These are phyloP conservation scores for Linnaemya tessellans DNA, from an alignment of 2,888 invertebrate genomes.

Conservation along the genomic window DNA sequence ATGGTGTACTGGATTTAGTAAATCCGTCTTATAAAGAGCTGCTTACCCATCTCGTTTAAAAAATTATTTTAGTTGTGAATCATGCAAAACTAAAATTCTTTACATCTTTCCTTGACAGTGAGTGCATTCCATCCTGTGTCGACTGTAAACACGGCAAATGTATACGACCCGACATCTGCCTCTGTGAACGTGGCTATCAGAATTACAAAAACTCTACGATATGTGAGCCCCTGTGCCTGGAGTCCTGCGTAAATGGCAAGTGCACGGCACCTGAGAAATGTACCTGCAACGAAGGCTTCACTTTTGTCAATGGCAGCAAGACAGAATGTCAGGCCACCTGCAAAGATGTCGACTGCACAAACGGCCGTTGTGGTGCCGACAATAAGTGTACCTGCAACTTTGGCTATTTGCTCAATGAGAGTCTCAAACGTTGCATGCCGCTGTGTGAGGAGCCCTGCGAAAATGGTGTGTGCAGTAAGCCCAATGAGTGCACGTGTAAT, in stretches of 20 bases:
- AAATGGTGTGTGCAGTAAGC: conserved; percentile 82
- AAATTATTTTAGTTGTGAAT: too few species aligned
- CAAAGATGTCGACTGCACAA: conserved; percentile 78
- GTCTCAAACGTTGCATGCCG: conserved; percentile 76
- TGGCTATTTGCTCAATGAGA: conserved; percentile 81
- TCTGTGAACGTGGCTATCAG: conserved; percentile 78
- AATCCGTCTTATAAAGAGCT: too few species aligned
- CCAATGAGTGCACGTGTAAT: conserved; percentile 84
- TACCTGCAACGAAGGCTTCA: conserved; percentile 77
- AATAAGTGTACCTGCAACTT: conserved; percentile 85
- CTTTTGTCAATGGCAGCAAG: conserved; percentile 75
- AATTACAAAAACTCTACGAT: conserved; percentile 75
- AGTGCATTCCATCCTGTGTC: conserved; percentile 80
- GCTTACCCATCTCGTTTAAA: too few species aligned
- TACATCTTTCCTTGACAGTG: conserved; percentile 58
- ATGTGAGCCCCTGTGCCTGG: conserved; percentile 78
- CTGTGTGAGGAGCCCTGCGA: conserved; percentile 77
- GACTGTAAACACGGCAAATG: conserved; percentile 79
- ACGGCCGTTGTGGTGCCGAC: conserved; percentile 85
- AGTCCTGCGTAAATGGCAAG: conserved; percentile 78
- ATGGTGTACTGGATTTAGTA: too few species aligned
- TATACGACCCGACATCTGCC: conserved; percentile 77
- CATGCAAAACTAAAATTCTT: too few species aligned
- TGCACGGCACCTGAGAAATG: conserved; percentile 80
- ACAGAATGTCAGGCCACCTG: conserved; percentile 82